Base-by-base conservation (phyloP, 1,140 invertebrate genomes). In the Drosophila nikananu region DNA sequence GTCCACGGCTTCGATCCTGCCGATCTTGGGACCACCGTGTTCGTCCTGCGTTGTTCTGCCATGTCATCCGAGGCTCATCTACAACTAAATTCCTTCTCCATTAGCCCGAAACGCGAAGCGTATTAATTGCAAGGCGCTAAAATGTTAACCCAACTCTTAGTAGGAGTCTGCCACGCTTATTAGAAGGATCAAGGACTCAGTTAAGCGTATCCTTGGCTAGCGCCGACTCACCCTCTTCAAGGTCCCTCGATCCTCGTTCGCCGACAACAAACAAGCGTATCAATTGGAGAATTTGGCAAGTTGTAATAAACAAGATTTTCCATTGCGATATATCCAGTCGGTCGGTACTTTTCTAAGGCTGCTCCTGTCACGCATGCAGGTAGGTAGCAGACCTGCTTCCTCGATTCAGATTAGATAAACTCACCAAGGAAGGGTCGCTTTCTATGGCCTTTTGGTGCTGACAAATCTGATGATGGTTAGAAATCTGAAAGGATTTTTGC, bases 281-380 rank as follows among this genome's bases (percentile, higher is more conserved):
- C 84, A 91, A 86, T 92, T 75, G 77, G 89, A 73, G 64, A 86
- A 83, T 90, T 92, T 81, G 90, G 84, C 80, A 92, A 91, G 65
- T 81, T 83, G 81, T 86, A 86, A 83, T 91, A 90, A 92, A 92
- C 90, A 92, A 92, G 90, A 92, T 92, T 83, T 65, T 83, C 46
- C 80, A 92, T 77, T 81, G 75, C 81, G 90, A 92, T 92, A 86
- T 68, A 86, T 65, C 25, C 54, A 86, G 74, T 54, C 89, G 82
- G 49, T 57, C 84, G 84, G 84, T 61, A 44, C 25, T 74, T 73
- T 73, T 81, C 63, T 81, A 73, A 89, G 55, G 77, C 48, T 72
- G 41, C 52, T 23, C 25, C 30, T 42, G 25, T 7, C 23, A 12
- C 65, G 17, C 77, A 70, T 65, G 78, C 68, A 83, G 61, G 30